Evolutionary conservation across 2,888 invertebrate genomes (phyloP).

Genomic region (Ormyrus rosae): DNA sequence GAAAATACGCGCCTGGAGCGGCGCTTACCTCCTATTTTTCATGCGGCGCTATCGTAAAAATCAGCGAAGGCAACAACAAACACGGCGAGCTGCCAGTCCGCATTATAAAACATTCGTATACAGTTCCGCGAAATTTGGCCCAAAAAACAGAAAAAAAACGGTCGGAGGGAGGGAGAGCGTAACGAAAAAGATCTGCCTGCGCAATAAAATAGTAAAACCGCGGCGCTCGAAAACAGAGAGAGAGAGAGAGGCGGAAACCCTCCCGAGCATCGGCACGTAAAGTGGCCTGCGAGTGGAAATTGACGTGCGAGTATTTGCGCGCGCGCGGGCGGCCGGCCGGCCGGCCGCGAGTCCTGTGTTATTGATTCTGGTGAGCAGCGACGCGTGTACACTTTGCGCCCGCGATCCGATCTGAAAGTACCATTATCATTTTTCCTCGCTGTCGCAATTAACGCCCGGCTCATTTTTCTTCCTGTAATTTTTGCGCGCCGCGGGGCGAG

Average conservation of each 20-base stretch:
- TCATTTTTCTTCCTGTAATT: constrained; percentile 32
- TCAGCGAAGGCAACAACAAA: neutral
- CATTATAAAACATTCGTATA: neutral
- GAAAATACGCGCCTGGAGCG: neutral
- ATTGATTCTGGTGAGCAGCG: constrained; percentile 16
- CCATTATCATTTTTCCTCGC: constrained; percentile 38
- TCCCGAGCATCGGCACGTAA: neutral
- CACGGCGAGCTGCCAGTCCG: neutral
- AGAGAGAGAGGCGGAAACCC: too few relatives aligned
- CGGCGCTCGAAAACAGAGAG: neutral
- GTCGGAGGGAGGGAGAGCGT: too few relatives aligned
- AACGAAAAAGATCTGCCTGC: too few relatives aligned
- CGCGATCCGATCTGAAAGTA: constrained; percentile 37
- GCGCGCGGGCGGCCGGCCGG: too few relatives aligned
- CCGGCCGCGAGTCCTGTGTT: neutral
- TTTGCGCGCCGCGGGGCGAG: neutral
- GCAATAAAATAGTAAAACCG: neutral
- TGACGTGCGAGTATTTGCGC: constrained; percentile 1
- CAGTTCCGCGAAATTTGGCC: neutral
- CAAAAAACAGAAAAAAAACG: too few relatives aligned
- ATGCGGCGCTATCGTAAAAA: neutral
- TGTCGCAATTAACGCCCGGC: constrained; percentile 26
- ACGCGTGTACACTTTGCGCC: constrained; percentile 3
- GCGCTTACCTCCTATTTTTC: neutral
- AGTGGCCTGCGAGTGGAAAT: constrained; percentile 26